Percentiles rank a stretch among this genome's conserved stretches.
Conservation (phyloP, 2,888 invertebrate genomes). For the Matsumyia berberina region DNA sequence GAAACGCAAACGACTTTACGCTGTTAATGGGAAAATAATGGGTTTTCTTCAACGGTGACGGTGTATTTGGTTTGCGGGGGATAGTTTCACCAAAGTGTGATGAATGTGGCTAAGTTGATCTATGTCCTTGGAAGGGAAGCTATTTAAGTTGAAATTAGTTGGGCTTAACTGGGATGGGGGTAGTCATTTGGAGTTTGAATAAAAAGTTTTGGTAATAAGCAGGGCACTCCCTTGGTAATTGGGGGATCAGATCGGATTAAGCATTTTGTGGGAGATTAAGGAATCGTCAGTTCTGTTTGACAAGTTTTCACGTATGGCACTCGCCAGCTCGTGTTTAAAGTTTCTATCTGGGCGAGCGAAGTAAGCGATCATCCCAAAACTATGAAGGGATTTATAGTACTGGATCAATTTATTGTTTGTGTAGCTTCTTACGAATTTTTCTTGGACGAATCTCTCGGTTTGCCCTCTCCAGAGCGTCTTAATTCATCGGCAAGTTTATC, state of each 20-base stretch:
- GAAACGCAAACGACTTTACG: slow-evolving; percentile 1
- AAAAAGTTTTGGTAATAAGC: neutral
- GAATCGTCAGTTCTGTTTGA: no score
- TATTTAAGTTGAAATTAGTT: slow-evolving; percentile 51
- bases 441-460: no score
- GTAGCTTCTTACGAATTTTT: no score
- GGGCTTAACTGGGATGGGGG: neutral
- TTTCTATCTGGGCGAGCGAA: no score
- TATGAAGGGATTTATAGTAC: no score
- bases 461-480: no score
- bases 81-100: neutral
- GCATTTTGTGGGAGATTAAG: neutral
- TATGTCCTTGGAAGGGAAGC: slow-evolving; percentile 11
- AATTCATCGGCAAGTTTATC: no score
- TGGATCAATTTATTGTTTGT: no score
- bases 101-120: slow-evolving; percentile 31
- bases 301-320: no score
- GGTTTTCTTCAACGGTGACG: slow-evolving; percentile 31
- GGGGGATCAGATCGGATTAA: neutral
- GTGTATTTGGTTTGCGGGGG: slow-evolving; percentile 17
- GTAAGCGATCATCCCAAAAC: no score
- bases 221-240: neutral
- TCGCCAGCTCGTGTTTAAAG: no score
- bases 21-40: slow-evolving; percentile 64
- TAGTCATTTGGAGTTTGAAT: slow-evolving; percentile 25